Evolutionary conservation across 2,113 vertebrate species (phyloP).

Genomic region (Limnothrissa miodon): DNA sequence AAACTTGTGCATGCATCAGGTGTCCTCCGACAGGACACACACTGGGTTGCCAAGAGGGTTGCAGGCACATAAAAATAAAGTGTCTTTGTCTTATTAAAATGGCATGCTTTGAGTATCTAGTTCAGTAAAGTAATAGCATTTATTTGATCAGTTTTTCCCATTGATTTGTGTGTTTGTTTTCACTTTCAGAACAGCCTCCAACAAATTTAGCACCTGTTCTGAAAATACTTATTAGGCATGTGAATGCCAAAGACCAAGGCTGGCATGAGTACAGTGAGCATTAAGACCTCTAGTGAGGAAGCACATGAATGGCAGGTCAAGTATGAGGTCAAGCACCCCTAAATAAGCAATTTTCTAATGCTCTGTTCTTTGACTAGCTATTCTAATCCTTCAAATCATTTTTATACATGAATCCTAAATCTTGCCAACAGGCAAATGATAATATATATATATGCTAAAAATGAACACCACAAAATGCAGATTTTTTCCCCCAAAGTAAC

Average conservation of each 20-base stretch:
- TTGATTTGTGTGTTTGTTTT: background rate
- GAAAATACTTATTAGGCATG: background rate
- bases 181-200: background rate
- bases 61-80: background rate
- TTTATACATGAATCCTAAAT: no score
- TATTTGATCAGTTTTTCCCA: background rate
- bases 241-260: background rate
- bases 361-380: background rate
- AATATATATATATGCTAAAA: background rate
- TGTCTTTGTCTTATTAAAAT: no score
- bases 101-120: background rate
- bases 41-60: background rate
- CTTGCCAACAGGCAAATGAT: background rate
- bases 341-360: background rate
- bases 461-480: background rate
- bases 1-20: background rate
- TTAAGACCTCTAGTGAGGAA: background rate
- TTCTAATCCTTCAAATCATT: background rate
- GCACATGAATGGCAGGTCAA: background rate
- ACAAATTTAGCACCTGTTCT: background rate
- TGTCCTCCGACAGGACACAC: slow-evolving; percentile 19
- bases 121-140: background rate
- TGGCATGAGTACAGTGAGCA: background rate
- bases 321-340: background rate
- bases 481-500: no score